Evolutionary conservation across 2,888 invertebrate species (phyloP), one percentile per base, ranked within the genome.

Genomic region (Drosophila siamana): DNA sequence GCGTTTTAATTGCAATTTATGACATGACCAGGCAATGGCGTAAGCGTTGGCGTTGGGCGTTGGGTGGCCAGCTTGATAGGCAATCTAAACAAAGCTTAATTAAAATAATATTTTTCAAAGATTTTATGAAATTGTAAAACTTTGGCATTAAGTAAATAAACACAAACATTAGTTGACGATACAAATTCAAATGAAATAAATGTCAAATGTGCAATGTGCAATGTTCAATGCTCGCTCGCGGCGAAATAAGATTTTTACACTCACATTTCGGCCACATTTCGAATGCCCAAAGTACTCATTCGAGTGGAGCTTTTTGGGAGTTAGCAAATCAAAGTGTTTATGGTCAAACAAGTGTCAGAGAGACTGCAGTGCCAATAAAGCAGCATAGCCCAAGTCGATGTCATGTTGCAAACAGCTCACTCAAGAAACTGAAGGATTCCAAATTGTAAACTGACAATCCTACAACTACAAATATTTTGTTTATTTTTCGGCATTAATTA

Each of bases 131-230:
- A 71, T 66, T 65, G 62, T 69, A 68, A 60, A 77, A 60, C 62
- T 47, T 74, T n/a, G 69, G 44, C 70, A 82, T 72, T 82, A 76
- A 70, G 60, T 69, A 81, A 86, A 80, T 70, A 83, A 69, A 81
- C 78, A 80, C 26, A 72, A 66, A 67, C 62, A 73, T 33, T n/a
- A 15, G 38, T 57, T 33, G 47, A 22, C 43, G 30, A 24, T 6
- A 33, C 33, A 33, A 61, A 61, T 33, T 54, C 55, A 16, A 24
- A 47, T 46, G 47, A 50, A 54, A 59, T 46, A 70, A 74, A 70
- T 75, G 64, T 64, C 56, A 52, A 44, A 33, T 55, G 61, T 48
- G 64, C 47, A 61, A 79, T 36, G 33, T n/a, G 11, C 33, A 3
- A 33, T 54, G 63, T 48, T 62, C 50, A 72, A 66, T 70, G 38